These are phyloP conservation scores for Colinus virginianus DNA, from an alignment of 2,113 vertebrate genomes.

Conservation along the genomic window DNA sequence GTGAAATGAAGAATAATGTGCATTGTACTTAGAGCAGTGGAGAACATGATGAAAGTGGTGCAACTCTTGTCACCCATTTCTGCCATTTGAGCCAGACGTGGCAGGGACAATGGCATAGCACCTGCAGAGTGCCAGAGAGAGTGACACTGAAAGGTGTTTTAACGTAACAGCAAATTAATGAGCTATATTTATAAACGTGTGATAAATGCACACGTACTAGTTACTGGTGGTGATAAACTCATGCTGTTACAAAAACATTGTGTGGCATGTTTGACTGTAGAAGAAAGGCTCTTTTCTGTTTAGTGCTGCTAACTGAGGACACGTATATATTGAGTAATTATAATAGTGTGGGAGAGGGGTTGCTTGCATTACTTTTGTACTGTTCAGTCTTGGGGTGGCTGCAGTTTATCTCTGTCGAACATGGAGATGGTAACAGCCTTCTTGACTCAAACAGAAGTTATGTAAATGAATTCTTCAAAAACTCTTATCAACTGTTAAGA, in stretches of 20 bases:
- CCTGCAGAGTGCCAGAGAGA: neutral
- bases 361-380: accelerated
- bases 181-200: neutral
- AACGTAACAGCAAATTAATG: neutral
- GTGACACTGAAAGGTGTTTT: neutral
- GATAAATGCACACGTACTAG: neutral
- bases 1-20: neutral
- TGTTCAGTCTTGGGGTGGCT: neutral
- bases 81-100: neutral
- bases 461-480: neutral
- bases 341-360: neutral
- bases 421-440: neutral
- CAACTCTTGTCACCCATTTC: neutral
- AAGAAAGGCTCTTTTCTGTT: neutral
- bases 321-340: accelerated
- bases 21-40: neutral
- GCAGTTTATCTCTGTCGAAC: neutral
- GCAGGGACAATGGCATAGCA: neutral
- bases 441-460: neutral
- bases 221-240: neutral
- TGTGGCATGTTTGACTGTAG: neutral
- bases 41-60: neutral
- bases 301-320: neutral
- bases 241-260: neutral
- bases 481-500: neutral